A percentile compares a stretch with the other conserved stretches of the same genome.
Conservation (phyloP, 2,888 invertebrate species). For the Amphipoea oculea region DNA sequence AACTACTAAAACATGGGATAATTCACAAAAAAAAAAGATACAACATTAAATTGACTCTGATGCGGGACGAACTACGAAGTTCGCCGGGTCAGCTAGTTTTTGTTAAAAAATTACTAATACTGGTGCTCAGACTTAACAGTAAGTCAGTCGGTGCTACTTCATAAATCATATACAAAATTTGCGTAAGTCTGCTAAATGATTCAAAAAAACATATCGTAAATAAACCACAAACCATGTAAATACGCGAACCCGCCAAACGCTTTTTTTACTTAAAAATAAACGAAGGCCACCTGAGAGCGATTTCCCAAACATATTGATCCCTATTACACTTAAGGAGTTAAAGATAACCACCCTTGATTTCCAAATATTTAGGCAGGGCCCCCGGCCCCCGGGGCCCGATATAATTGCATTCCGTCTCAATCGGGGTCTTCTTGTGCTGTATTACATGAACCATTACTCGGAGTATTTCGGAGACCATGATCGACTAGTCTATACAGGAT, state of each 20-base stretch:
- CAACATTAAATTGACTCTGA: no score
- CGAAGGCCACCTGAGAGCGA: conserved; percentile 37
- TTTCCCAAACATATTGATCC: conserved; percentile 58
- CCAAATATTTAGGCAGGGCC: conserved; percentile 71
- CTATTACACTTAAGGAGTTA: conserved; percentile 60
- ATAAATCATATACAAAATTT: background rate
- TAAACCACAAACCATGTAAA: conserved; percentile 22
- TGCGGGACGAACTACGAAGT: no score
- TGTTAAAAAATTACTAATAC: background rate
- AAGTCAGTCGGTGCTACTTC: background rate
- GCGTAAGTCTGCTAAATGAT: background rate
- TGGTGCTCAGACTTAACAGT: background rate
- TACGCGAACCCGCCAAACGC: conserved; percentile 14
- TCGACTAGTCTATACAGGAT: conserved; percentile 20
- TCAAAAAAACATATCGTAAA: conserved; percentile 1
- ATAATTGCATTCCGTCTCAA: conserved; percentile 76
- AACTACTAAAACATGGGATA: no score
- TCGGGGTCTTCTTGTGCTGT: conserved; percentile 64
- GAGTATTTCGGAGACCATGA: conserved; percentile 53
- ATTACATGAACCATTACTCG: conserved; percentile 67
- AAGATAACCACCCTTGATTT: conserved; percentile 71
- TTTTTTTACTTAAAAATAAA: conserved; percentile 38
- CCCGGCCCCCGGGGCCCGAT: conserved; percentile 57
- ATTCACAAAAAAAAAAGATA: no score
- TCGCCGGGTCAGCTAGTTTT: no score